Evolutionary conservation across 2,888 invertebrate genomes (phyloP).

Genomic region (Auanema freiburgensis): DNA sequence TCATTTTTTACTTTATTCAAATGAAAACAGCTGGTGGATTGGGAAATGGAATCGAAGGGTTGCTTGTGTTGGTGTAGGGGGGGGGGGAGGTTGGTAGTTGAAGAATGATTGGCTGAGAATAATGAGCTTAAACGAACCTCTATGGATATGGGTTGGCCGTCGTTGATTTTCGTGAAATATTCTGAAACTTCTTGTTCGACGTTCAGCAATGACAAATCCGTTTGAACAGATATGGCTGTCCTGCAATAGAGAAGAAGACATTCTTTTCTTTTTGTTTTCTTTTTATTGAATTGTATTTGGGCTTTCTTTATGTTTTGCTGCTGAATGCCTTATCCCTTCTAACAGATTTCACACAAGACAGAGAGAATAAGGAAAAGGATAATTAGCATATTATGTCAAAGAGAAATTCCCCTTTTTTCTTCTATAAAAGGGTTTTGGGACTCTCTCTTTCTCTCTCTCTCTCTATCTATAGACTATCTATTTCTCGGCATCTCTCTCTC

Average conservation of each 20-base stretch:
- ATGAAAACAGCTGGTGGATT: no score
- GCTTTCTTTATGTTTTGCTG: background rate
- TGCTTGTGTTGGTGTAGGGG: no score
- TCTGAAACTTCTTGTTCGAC: conserved; percentile 37
- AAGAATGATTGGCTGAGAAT: no score
- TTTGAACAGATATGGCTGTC: conserved; percentile 39
- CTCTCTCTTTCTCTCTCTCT: conserved; percentile 1
- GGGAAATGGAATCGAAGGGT: no score
- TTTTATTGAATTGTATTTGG: background rate
- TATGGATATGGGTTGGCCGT: conserved; percentile 17
- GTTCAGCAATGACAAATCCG: conserved; percentile 42
- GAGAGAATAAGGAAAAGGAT: no score
- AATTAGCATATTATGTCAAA: background rate
- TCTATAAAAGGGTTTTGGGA: background rate
- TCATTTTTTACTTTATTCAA: no score
- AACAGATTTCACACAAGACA: no score
- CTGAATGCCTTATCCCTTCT: no score
- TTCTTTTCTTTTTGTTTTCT: background rate
- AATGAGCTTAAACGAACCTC: conserved; percentile 24
- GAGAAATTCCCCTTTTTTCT: no score
- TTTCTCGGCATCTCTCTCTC: conserved; percentile 9
- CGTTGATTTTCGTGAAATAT: conserved; percentile 33
- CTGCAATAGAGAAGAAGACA: conserved; percentile 7
- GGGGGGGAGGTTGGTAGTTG: no score
- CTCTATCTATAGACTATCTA: conserved; percentile 7